phyloP scores from a whole-genome alignment of 2,797 vertebrate genomes.

The Oreochromis mossambicus region DNA sequence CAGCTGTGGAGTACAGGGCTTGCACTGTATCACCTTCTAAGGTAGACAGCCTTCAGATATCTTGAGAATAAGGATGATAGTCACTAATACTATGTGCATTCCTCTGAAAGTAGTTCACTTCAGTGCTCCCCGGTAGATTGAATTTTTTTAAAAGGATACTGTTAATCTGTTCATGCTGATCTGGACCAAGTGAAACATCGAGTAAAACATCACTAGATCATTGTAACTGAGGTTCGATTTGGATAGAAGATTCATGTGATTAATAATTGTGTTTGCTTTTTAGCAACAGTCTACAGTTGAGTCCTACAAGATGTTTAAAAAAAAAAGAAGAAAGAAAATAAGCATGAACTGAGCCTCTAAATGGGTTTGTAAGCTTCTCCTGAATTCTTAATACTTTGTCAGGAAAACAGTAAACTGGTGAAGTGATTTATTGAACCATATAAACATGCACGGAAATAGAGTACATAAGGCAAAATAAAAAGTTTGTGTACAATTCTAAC shows the following conservation, averaged over 20 bases:
- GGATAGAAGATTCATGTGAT: background rate
- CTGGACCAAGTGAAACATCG: background rate
- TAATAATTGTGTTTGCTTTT: background rate
- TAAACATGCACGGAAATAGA: background rate
- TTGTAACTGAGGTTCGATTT: background rate
- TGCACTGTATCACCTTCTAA: background rate
- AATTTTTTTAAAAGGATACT: background rate
- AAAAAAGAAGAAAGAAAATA: accelerated
- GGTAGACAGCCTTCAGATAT: background rate
- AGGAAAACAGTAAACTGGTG: background rate
- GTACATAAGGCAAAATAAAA: background rate
- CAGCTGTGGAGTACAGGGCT: background rate
- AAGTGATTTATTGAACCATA: background rate
- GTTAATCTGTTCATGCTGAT: background rate
- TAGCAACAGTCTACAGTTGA: background rate
- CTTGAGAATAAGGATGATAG: background rate
- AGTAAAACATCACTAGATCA: background rate
- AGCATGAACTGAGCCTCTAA: background rate
- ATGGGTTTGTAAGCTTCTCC: background rate
- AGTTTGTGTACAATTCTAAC: background rate
- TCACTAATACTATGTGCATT: background rate
- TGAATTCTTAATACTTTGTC: background rate
- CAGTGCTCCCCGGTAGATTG: background rate
- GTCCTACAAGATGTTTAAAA: background rate
- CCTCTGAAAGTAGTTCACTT: background rate